Evolutionary conservation across 2,797 vertebrate genomes (phyloP).

Genomic region (Pangasius macronema): DNA sequence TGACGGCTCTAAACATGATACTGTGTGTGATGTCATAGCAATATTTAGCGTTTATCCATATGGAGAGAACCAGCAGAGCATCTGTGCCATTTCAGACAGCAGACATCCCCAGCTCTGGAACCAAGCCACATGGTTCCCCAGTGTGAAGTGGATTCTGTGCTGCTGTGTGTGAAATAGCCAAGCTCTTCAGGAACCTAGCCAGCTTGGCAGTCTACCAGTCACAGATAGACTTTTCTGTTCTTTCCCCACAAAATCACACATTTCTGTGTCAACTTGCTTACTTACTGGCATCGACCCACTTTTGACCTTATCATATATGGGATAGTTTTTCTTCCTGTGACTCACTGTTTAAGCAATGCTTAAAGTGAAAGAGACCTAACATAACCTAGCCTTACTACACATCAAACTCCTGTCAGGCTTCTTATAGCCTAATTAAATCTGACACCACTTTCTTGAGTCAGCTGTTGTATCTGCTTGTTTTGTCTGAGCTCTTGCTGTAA

Average conservation of each 20-base stretch:
- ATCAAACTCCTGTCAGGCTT: conserved; percentile 3
- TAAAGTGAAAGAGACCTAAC: not conserved
- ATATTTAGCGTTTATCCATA: conserved; percentile 12
- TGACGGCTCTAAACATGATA: not conserved
- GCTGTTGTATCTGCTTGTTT: conserved; percentile 19
- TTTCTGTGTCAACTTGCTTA: conserved; percentile 23
- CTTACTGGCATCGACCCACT: not conserved
- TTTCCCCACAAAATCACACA: conserved; percentile 31
- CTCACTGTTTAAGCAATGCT: conserved; percentile 23
- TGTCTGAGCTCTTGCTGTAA: not conserved
- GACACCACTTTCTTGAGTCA: conserved; percentile 24
- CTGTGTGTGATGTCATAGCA: not conserved
- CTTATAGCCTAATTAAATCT: conserved; percentile 21
- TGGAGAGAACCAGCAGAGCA: not conserved
- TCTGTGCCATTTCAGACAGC: conserved; percentile 28
- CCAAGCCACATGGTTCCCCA: conserved; percentile 17
- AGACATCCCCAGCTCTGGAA: conserved; percentile 16
- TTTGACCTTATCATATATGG: not conserved
- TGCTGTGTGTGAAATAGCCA: conserved; percentile 40
- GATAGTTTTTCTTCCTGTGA: conserved; percentile 12
- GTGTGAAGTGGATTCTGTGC: conserved; percentile 43
- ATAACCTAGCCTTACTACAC: not conserved
- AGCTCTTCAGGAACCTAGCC: conserved; percentile 41
- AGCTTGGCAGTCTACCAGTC: conserved; percentile 29
- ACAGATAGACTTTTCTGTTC: conserved; percentile 41